Evolutionary conservation across 2,113 vertebrate species (phyloP).

Genomic region (Sclerurus mexicanus): DNA sequence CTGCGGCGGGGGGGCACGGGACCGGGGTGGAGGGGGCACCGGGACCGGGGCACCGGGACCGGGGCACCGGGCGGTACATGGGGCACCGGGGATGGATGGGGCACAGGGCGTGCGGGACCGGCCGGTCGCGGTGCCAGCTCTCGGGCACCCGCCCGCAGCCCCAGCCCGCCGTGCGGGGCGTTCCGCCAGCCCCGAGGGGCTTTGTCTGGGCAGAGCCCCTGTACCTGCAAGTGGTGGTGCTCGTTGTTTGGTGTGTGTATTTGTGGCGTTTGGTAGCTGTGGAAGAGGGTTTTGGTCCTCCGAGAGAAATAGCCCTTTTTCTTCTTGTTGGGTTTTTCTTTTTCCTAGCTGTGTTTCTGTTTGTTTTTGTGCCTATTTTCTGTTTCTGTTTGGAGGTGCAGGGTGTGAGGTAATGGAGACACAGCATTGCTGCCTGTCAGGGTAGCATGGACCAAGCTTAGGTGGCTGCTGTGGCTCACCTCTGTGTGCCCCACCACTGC

Average conservation of each 20-base stretch:
- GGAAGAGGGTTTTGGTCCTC: background rate
- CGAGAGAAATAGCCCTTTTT: background rate
- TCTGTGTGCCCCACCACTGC: constrained; percentile 37
- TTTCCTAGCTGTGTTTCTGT: fast-evolving
- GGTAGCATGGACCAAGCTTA: background rate
- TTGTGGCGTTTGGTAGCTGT: background rate
- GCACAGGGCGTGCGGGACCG: too few relatives aligned
- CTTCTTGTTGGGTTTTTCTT: background rate
- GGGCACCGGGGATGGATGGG: too few relatives aligned
- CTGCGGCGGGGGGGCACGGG: too few relatives aligned
- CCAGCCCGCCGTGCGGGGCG: background rate
- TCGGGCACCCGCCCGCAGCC: background rate
- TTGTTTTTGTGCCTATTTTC: background rate
- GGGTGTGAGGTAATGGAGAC: background rate
- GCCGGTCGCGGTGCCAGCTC: too few relatives aligned
- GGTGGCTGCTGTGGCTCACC: background rate
- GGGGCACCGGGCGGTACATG: too few relatives aligned
- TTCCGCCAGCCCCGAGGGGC: background rate
- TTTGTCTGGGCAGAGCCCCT: background rate
- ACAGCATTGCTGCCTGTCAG: background rate
- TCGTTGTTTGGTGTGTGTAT: background rate
- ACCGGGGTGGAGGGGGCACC: too few relatives aligned
- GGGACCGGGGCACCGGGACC: too few relatives aligned
- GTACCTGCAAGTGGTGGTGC: fast-evolving
- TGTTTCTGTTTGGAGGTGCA: background rate